Base-by-base conservation (phyloP, 2,797 vertebrate genomes). In the Clamator glandarius region DNA sequence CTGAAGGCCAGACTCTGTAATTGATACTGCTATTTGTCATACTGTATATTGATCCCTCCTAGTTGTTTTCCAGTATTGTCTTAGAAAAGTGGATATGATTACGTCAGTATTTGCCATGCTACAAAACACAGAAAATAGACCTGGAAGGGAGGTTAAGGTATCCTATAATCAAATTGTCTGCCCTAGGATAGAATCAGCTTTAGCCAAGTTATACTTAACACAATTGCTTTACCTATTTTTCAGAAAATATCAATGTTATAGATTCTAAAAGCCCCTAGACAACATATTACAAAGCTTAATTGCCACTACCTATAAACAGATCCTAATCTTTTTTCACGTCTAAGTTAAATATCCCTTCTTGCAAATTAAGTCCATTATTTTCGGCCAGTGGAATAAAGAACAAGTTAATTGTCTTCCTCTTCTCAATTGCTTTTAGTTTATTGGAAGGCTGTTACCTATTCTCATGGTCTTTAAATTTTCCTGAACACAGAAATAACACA, bases 381-480 rank as follows among this genome's bases (percentile, higher is more conserved):
- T 73, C 39, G 39, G 24, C 5, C 63, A 73, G 21, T 20, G 7
- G 15, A 89, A 87, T 73, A 73, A 75, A 87, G 35, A 54, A 64
- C 18, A n/a, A 44, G 51, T 66, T 90, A 88, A 70, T 75, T 73
- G 29, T 58, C 55, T 72, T 88, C 50, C 50, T 50, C 76, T 68
- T 90, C 61, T 33, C 54, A 90, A 36, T 24, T 72, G 31, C 10
- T 67, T 84, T 92, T 68, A 82, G 51, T 94, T 92, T 84, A 75
- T 0, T 0, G n/a, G 42, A 58, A 85, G 48, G 36, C 18, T 52
- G 28, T 68, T 92, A 84, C 26, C 7, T 77, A 72, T 15, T 54
- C 39, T 89, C 48, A 36, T 64, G 31, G 58, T 64, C 36, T 88
- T 88, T 54, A 94, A 63, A 61, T 93, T 78, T 92, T 84, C 78